Base-by-base conservation (phyloP, 2,888 invertebrate species). In the Ischnura elegans region DNA sequence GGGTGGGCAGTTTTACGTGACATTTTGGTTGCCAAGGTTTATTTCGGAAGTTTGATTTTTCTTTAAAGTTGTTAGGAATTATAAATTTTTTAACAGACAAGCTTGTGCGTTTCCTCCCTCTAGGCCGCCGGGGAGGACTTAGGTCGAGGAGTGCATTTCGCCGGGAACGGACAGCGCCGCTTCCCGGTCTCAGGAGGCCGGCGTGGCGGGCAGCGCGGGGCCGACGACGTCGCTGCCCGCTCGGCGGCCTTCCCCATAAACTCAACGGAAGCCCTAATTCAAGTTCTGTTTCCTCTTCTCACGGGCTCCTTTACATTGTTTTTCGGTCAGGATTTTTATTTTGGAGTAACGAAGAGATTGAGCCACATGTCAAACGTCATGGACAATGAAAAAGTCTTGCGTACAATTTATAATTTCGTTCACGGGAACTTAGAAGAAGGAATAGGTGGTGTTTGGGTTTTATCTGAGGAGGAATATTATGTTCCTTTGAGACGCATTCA, bases 151-250 rank as follows among this genome's bases (percentile, higher is more conserved):
- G 47, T 55, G 36, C 87, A 61, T n/a, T n/a, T 42, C 42, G 43
- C 42, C 90, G 90, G 21, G 66, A 43, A 13, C 90, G 90, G 76
- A 66, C 66, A 36, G 55, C 61, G n/a, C 25, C 29, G 43, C 25
- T 90, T 61, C 61, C 5, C 66, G 61, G 90, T 61, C 43, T 10
- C 16, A 4, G 10, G 66, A 90, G 90, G 61, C 90, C 90, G 90
- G 66, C 45, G 36, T 66, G 43, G 10, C 61, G 90, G 90, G n/a
- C 90, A 90, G 90, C 90, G 90, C 61, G 55, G 13, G 61, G 66
- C 90, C 90, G 90, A 42, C 90, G 25, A 19, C 6, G 61, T 90
- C 90, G 61, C 90, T 43, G 43, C 43, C 61, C 61, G 90, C 2
- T 90, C 36, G 36, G 46, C 61, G 43, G 36, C n/a, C 16, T 51